A percentile compares a stretch with the other conserved stretches of the same genome.
phyloP scores from a whole-genome alignment of 2,888 invertebrate genomes.

The Disparrhopalites patrizii region DNA sequence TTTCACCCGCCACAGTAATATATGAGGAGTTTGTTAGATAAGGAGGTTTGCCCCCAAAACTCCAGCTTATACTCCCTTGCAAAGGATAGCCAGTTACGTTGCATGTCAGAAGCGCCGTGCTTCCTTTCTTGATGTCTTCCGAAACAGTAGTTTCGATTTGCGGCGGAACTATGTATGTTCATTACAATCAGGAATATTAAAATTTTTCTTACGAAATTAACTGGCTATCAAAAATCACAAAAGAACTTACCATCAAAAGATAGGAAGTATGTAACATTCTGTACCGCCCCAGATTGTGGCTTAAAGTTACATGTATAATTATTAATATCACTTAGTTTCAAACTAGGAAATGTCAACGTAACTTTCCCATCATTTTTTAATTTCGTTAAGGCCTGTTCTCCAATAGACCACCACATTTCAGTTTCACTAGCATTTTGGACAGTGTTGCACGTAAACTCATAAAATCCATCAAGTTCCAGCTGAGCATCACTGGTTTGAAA shows the following conservation, averaged over 20 bases:
- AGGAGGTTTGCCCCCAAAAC: constrained; percentile 6
- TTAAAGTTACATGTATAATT: constrained; percentile 59
- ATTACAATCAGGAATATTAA: background rate
- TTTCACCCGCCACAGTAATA: constrained; percentile 27
- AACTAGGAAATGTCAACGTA: constrained; percentile 58
- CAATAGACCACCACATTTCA: constrained; percentile 60
- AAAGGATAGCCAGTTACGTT: constrained; percentile 44
- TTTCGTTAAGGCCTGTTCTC: constrained; percentile 58
- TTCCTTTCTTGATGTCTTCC: constrained; percentile 26
- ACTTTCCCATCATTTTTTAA: constrained; percentile 61
- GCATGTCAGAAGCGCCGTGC: constrained; percentile 37
- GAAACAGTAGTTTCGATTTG: constrained; percentile 2
- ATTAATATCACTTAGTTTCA: constrained; percentile 69
- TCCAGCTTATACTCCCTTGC: constrained; percentile 37
- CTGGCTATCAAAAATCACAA: background rate
- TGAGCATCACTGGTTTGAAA: background rate
- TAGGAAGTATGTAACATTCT: constrained; percentile 31
- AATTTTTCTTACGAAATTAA: background rate
- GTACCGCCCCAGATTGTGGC: constrained; percentile 26
- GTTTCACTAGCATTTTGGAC: constrained; percentile 51
- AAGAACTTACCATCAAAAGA: constrained; percentile 35
- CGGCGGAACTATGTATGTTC: constrained; percentile 1
- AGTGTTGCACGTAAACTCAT: constrained; percentile 11
- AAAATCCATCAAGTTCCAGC: background rate
- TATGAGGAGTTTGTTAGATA: constrained; percentile 14